Percentiles rank a stretch among this genome's conserved stretches.
phyloP scores from a whole-genome alignment of 2,797 vertebrate genomes.

The Eidolon dupreanum region DNA sequence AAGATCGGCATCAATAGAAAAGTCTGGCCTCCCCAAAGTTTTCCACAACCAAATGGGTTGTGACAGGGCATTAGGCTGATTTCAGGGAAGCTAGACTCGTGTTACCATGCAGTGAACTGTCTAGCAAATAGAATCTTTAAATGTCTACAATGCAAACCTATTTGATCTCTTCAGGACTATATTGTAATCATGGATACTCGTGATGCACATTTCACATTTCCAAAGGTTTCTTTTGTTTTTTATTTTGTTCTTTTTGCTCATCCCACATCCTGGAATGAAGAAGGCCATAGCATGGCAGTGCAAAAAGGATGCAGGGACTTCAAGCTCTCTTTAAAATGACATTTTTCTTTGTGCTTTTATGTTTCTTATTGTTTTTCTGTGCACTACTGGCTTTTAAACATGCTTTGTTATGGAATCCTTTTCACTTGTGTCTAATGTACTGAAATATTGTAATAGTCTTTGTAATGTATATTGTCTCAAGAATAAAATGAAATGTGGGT shows the following conservation, averaged over 20 bases:
- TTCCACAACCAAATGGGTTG: neutral
- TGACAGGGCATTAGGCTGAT: neutral
- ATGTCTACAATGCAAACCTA: neutral
- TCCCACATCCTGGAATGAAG: slow-evolving; percentile 83
- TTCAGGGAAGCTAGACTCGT: neutral
- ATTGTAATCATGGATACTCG: slow-evolving; percentile 80
- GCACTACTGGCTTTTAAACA: slow-evolving; percentile 80
- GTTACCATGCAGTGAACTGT: neutral
- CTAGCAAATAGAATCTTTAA: slow-evolving; percentile 36
- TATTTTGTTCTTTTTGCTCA: slow-evolving; percentile 74
- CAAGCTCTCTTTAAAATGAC: slow-evolving; percentile 62
- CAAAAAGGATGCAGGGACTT: slow-evolving; percentile 72
- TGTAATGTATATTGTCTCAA: slow-evolving; percentile 63
- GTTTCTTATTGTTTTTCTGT: slow-evolving; percentile 80
- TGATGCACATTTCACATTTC: slow-evolving; percentile 75
- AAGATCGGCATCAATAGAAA: neutral
- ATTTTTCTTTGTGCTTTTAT: slow-evolving; percentile 79
- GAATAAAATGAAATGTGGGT: slow-evolving; percentile 63
- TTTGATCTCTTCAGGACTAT: slow-evolving; percentile 80
- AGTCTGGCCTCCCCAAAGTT: neutral
- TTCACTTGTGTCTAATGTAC: slow-evolving; percentile 76
- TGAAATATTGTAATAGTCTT: neutral
- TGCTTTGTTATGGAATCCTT: slow-evolving; percentile 75
- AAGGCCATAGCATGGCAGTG: slow-evolving; percentile 82
- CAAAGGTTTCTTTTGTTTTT: slow-evolving; percentile 76